Evolutionary conservation across 2,888 invertebrate species (phyloP).

Genomic region (Drosophila conformis): DNA sequence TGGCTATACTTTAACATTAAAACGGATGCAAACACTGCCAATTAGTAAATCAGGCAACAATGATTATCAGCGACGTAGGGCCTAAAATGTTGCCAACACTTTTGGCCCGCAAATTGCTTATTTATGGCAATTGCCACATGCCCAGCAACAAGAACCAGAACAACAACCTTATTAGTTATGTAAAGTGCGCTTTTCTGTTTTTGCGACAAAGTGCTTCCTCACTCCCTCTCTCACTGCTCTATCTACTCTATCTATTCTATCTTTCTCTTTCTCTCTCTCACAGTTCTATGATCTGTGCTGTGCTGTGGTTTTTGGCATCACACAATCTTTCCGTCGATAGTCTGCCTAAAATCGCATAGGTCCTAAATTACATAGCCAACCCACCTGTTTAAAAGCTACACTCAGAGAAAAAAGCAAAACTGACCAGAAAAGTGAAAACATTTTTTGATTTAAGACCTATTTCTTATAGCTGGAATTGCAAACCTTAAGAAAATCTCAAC

Average conservation of each 20-base stretch:
- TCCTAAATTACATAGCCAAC: neutral
- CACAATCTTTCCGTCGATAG: neutral
- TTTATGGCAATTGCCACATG: conserved; percentile 41
- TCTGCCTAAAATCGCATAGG: neutral
- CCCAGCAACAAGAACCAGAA: conserved; percentile 5
- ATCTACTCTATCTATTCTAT: neutral
- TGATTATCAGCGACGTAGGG: conserved; percentile 10
- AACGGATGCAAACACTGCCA: neutral
- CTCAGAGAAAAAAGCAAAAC: neutral
- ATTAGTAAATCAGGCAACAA: conserved; percentile 18
- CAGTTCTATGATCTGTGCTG: neutral
- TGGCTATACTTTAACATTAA: neutral
- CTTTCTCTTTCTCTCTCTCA: neutral
- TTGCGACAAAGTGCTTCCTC: conserved; percentile 12
- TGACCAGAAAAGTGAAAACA: neutral
- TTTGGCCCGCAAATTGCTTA: conserved; percentile 63
- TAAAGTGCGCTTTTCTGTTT: conserved; percentile 70
- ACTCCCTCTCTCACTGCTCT: neutral
- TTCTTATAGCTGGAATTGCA: neutral
- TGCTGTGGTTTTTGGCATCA: conserved; percentile 29
- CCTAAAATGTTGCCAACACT: conserved; percentile 61
- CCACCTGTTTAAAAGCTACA: neutral
- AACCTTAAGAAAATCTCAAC: neutral
- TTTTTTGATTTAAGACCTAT: neutral
- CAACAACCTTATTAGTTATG: conserved; percentile 64